Evolutionary conservation across 92 coral and sea anemone species (phyloP), one percentile per base, ranked within the genome.

Genomic region (Pocillopora grandis): DNA sequence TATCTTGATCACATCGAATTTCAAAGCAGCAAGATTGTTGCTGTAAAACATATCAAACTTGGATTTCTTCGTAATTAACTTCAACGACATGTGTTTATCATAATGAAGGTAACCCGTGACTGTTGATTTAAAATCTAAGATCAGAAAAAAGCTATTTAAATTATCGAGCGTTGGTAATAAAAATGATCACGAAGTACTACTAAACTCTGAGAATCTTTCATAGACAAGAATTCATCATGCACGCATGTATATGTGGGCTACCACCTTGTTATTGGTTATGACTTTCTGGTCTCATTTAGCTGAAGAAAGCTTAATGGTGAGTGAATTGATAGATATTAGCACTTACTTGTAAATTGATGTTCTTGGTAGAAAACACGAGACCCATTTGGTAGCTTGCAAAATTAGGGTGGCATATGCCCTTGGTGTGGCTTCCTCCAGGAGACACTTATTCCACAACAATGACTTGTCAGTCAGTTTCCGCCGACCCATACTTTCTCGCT

Each of bases 371-470:
- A 7, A n/a, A 7, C 3, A 55, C 20, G 70, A 33, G 9, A 48
- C 58, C 18, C 66, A 23, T 37, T 35, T 69, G 33, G 60, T 74
- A 17, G 89, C 86, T 27, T 80, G 69, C 58, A 78, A 42, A 13
- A 92, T 64, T 66, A 92, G 91, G 31, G 82, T 93, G 19, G 92
- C 89, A 61, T 90, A 93, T 11, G 97, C 97, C 58, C 64, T 86
- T 21, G 92, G 94, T n/a, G 90, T 62, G 31, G 91, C 94, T 21
- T 93, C 92, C 52, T 85, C 79, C 48, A 93, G 76, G 11, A 90
- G 79, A 19, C 93, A 86, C 82, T 72, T 90, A 82, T 92, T 92
- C 95, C 95, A 92, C 63, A 84, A 82, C 67, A 93, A 58, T 2
- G 96, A 87, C 35, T 90, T 92, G 56, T 92, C 95, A 15, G 91